Conservation (phyloP, 2,113 vertebrate genomes). For the Labrus mixtus region DNA sequence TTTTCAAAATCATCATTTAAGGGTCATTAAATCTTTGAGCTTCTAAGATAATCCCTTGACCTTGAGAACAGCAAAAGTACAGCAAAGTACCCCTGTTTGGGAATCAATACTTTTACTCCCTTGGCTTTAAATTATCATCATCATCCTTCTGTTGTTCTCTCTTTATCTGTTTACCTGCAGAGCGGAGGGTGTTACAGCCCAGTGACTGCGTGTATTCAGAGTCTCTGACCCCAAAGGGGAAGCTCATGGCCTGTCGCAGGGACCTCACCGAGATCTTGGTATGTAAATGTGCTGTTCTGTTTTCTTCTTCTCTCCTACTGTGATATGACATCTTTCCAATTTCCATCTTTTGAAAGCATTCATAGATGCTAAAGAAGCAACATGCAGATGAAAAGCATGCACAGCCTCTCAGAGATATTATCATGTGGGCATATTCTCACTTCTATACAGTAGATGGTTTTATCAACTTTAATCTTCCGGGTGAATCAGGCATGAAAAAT, state of each 20-base stretch:
- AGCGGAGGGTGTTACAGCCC: constrained; percentile 90
- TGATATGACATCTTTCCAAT: too few species aligned
- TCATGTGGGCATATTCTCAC: background rate
- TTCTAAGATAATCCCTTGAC: too few species aligned
- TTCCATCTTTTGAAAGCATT: background rate
- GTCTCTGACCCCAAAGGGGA: constrained; percentile 88
- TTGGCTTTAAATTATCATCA: constrained; percentile 5
- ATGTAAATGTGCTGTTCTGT: constrained; percentile 32
- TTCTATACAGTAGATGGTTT: background rate
- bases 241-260: constrained; percentile 91
- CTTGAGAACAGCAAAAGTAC: too few species aligned
- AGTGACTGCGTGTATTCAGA: constrained; percentile 92
- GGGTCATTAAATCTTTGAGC: too few species aligned
- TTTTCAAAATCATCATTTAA: too few species aligned
- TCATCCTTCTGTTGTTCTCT: background rate
- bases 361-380: background rate
- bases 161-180: constrained; percentile 74
- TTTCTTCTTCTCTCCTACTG: too few species aligned
- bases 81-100: background rate
- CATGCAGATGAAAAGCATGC: background rate
- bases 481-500: constrained; percentile 30
- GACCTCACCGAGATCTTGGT: constrained; percentile 93
- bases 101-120: background rate
- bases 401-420: background rate
- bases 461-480: background rate